Evolutionary conservation across 1,140 invertebrate species (phyloP), one percentile per base, ranked within the genome.

Genomic region (Drosophila melanica): DNA sequence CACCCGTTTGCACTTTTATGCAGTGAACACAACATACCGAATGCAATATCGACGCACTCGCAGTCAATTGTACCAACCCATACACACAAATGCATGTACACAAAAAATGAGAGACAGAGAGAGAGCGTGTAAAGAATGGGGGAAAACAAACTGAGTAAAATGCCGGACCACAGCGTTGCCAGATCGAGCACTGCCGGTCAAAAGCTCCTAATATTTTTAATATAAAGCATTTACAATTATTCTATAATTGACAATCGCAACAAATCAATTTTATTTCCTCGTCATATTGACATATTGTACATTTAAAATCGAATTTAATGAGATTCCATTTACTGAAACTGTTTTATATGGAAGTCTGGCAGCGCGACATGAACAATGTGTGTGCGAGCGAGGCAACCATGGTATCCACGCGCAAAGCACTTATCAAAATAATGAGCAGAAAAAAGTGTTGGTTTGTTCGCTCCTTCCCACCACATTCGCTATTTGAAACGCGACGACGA

Each of bases 341-440:
- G 35, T 42, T 68, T 48, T 55, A 55, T 63, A 44, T 37, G 41
- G 8, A 16, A 30, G 10, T 75, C 72, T 75, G 72, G 72, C 59
- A 75, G 10, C 72, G 1, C 11, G 12, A 9, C 3, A 6, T 0
- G 1, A 37, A 45, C 33, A 64, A 57, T 69, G 51, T 72, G 69
- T n/a, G 74, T 53, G 55, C 9, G 37, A 76, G 69, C 16, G 63
- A 63, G 74, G 66, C 39, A 42, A 65, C 55, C 44, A 57, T 10
- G 16, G 9, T 44, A 18, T 23, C 48, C 11, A 55, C 69, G 68
- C 55, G 68, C 62, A 76, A 76, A 76, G 69, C 74, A 76, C 74
- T 76, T 76, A 76, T 73, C 74, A 76, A 76, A 76, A 76, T 76
- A 76, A 76, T 76, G 69, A 76, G 74, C 68, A 76, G 68, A 67